A percentile compares a stretch with the other conserved stretches of the same genome.
Evolutionary conservation across 2,888 invertebrate species (phyloP).

Genomic region (Phortica magna): DNA sequence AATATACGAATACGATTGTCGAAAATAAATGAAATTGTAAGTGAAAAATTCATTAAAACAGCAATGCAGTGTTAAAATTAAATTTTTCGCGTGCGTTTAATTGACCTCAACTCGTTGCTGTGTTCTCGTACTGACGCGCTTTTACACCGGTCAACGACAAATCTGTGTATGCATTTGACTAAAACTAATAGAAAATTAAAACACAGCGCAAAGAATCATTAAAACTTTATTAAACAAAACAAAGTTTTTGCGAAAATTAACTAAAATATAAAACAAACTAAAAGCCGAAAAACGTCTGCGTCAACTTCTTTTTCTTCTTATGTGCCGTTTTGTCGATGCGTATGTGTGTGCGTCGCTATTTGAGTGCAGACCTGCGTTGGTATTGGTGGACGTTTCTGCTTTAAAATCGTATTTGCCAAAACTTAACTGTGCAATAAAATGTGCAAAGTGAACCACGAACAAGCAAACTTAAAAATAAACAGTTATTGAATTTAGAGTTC

Average conservation of each 20-base stretch:
- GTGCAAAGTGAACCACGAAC: neutral
- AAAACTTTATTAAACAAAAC: neutral
- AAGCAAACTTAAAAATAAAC: constrained; percentile 15
- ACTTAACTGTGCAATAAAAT: constrained; percentile 10
- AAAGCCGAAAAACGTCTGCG: neutral
- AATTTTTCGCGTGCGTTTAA: neutral
- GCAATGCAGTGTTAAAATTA: too few relatives aligned
- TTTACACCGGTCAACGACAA: neutral
- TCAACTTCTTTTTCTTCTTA: too few relatives aligned
- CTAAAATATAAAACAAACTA: neutral
- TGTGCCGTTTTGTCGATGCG: neutral
- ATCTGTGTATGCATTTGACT: neutral
- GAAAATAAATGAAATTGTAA: too few relatives aligned
- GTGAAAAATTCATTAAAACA: too few relatives aligned
- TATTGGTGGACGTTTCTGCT: neutral
- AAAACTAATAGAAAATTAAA: neutral
- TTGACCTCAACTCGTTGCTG: neutral
- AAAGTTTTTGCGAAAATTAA: neutral
- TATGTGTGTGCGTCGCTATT: neutral
- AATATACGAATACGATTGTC: too few relatives aligned
- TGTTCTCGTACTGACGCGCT: too few relatives aligned
- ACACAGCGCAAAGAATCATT: neutral
- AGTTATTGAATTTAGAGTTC: constrained; percentile 11
- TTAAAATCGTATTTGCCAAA: neutral
- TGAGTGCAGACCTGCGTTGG: neutral